Conservation (phyloP, 2,888 invertebrate species). For the Diarsia mendica region DNA sequence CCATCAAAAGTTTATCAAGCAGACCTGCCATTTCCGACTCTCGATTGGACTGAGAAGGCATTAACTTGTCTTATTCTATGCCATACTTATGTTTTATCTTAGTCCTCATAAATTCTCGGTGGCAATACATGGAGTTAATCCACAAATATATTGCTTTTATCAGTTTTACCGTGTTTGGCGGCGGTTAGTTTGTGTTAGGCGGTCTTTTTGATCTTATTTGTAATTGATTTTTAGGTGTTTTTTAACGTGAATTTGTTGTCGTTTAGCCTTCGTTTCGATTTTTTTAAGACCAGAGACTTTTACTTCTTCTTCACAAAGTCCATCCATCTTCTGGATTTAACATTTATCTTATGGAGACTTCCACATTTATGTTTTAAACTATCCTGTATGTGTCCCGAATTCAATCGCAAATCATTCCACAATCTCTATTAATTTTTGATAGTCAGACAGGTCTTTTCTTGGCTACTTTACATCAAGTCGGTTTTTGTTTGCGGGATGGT, state of each 20-base stretch:
- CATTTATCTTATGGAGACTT: neutral
- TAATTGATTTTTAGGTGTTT: neutral
- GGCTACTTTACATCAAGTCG: neutral
- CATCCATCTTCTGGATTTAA: neutral
- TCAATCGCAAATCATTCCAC: neutral
- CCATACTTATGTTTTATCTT: constrained; percentile 42
- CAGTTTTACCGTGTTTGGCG: constrained; percentile 9
- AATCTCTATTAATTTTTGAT: neutral
- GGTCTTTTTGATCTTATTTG: constrained; percentile 21
- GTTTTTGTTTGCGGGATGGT: no score
- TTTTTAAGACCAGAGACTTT: neutral
- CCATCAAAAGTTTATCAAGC: constrained; percentile 57
- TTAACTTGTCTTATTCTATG: constrained; percentile 65
- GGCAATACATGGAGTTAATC: constrained; percentile 53
- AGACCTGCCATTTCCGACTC: constrained; percentile 60
- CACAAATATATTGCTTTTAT: constrained; percentile 48
- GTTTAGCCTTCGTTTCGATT: neutral
- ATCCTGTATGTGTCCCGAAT: no score
- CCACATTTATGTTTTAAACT: neutral
- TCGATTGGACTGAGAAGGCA: constrained; percentile 61
- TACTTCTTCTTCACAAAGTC: neutral
- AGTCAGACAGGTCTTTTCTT: neutral
- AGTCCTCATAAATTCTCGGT: constrained; percentile 47
- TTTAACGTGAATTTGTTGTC: neutral
- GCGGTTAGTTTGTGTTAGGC: constrained; percentile 11